These are phyloP conservation scores for Carpatolechia fugitivella DNA, from an alignment of 2,888 invertebrate species.

Conservation along the genomic window DNA sequence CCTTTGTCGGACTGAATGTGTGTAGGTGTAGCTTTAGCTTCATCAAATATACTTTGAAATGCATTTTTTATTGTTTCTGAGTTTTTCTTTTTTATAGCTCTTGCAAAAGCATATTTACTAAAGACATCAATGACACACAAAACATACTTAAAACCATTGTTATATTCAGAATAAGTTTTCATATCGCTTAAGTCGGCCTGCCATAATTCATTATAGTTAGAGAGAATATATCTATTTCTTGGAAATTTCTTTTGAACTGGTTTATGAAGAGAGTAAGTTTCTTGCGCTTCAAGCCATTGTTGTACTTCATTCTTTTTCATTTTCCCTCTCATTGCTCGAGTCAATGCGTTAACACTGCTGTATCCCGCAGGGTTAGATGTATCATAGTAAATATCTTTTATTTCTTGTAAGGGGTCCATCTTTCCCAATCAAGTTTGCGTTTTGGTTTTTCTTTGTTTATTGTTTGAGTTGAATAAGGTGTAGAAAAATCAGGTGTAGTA, in stretches of 20 bases:
- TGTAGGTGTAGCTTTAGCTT: slow-evolving; percentile 4
- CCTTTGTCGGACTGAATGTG: slow-evolving; percentile 14
- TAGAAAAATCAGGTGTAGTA: no score
- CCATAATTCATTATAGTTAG: slow-evolving; percentile 17
- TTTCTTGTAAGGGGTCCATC: slow-evolving; percentile 33
- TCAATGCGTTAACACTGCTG: slow-evolving; percentile 24
- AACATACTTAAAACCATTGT: slow-evolving; percentile 23
- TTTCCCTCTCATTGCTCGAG: slow-evolving; percentile 26
- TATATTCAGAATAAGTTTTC: slow-evolving; percentile 17
- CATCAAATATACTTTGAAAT: slow-evolving; percentile 9
- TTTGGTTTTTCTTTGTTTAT: slow-evolving; percentile 23
- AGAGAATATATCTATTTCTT: slow-evolving; percentile 26
- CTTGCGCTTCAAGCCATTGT: slow-evolving; percentile 26
- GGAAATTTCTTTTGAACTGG: slow-evolving; percentile 20
- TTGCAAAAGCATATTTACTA: slow-evolving; percentile 23
- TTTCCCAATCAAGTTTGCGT: no score
- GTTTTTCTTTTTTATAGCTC: slow-evolving; percentile 8
- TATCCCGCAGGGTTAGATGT: slow-evolving; percentile 19
- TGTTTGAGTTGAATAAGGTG: no score
- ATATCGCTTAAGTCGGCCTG: slow-evolving; percentile 12
- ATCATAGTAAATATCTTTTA: slow-evolving; percentile 24
- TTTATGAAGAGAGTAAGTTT: slow-evolving; percentile 28
- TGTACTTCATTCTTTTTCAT: slow-evolving; percentile 22
- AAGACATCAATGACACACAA: slow-evolving; percentile 26
- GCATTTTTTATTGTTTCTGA: neutral